These are phyloP conservation scores for Xylocopa sonorina DNA, from an alignment of 1,140 invertebrate species.

Conservation along the genomic window DNA sequence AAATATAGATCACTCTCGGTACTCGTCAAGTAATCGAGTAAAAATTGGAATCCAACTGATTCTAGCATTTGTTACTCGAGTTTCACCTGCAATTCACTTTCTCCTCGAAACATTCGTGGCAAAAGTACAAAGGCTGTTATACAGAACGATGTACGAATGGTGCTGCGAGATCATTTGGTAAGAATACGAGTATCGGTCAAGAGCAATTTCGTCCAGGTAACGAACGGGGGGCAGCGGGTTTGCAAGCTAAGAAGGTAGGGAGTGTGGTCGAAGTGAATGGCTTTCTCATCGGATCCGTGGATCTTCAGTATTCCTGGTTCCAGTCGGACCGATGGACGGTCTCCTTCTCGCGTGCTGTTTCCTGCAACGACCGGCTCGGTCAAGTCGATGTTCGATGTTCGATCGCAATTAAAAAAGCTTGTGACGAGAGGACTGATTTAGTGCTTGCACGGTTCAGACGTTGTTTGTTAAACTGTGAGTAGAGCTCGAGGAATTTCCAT, in stretches of 20 bases:
- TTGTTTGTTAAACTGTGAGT: background rate
- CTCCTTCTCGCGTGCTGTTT: slow-evolving; percentile 54
- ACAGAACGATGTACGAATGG: background rate
- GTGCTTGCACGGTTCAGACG: background rate
- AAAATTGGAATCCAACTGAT: background rate
- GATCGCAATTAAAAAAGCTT: background rate
- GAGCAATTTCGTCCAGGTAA: slow-evolving; percentile 29
- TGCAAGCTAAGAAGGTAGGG: slow-evolving; percentile 54
- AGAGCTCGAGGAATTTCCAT: background rate
- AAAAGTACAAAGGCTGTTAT: background rate
- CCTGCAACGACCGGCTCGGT: slow-evolving; percentile 37
- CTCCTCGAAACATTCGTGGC: background rate
- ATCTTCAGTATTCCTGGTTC: slow-evolving; percentile 75
- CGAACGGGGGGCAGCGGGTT: background rate
- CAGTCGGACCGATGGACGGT: slow-evolving; percentile 75
- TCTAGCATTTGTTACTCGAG: background rate
- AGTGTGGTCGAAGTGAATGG: slow-evolving; percentile 69
- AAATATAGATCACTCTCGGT: background rate
- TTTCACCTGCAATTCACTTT: background rate
- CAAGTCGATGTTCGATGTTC: slow-evolving; percentile 14
- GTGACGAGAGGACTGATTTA: background rate
- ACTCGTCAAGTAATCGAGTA: background rate
- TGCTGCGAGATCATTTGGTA: background rate
- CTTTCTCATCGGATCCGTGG: slow-evolving; percentile 73
- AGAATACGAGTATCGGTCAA: background rate